Base-by-base conservation (phyloP, 2,797 vertebrate species). In the Acipenser ruthenus region DNA sequence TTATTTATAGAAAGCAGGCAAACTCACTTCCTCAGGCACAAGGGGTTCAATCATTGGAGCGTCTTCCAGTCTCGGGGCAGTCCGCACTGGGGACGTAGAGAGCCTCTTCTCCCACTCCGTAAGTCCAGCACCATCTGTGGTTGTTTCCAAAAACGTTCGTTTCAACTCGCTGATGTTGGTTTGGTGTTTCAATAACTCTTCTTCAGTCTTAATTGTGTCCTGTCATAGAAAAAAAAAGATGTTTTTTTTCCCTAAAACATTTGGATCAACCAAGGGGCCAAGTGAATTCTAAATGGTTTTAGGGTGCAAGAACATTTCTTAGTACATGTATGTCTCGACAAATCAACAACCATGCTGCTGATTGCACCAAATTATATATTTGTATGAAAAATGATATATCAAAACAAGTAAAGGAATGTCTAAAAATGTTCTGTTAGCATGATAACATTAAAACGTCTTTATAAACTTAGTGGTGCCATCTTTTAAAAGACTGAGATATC, bases 41-140 rank as follows among this genome's bases (percentile, higher is more conserved):
- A 95, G 92, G 2, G 94, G 93, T 78, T 94, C 93, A 70, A 95
- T 95, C 93, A 95, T 95, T 52, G 94, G 92, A 0, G 90, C 84
- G 0, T 94, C 91, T 59, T 95, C 93, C 23, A 37, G 23, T 88
- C 85, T 51, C 89, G 83, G 52, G 52, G n/a, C n/a, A 55, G 52
- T 55, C 52, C 69, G 73, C 56, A 88, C 86, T 0, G 94, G 92
- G 69, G 93, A 95, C 11, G 94, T 93, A 64, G 93, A 92, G 70
- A 98, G 93, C 64, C 95, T 92, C 84, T 92, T 94, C 77, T 97
- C 95, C 95, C 96, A 98, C 69, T 99, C 95, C 0, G 92, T 94
- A 15, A 84, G 84, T 58, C 90, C 83, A 11, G 85, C 73, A 1
- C 74, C 75, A 79, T 88, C 82, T 73, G 79, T 77, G 49, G 88